Base-by-base conservation (phyloP, 2,888 invertebrate genomes). In the Choristoneura rosaceana region DNA sequence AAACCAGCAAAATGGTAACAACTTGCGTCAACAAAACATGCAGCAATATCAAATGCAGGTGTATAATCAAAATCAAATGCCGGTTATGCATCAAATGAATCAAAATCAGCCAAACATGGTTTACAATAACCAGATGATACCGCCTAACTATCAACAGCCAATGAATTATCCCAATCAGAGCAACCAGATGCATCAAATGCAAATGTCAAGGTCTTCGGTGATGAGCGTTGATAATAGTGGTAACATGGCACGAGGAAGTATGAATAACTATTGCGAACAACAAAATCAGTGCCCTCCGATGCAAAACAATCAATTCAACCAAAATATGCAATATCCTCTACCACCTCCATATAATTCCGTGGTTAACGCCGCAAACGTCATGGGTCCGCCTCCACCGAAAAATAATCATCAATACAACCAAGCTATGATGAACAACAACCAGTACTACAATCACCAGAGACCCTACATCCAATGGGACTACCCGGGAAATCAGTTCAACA, bases 211-310 rank as follows among this genome's bases (percentile, higher is more conserved):
- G 73, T 93, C 93, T 3, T 94, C 94, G 0, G 82, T 91, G 64
- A 94, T 94, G 94, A 94, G 94, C 71, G 93, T 93, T 0, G 93
- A 94, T 73, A 93, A 90, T 77, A 93, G 91, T 71, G 91, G 90
- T 0, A 92, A 90, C 71, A 90, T 92, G 88, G 87, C 83, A 74
- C 82, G 93, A 73, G 92, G 92, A 0, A 84, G 85, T 0, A 87
- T 93, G 83, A 91, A 89, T 74, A 90, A 86, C 74, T 93, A 90
- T 70, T 91, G 91, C 61, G 93, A 92, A 63, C 90, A 88, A 58
- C 87, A 86, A 62, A 88, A 81, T 69, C 82, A 84, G 47, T 84
- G 85, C 65, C 85, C 86, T 10, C 87, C 84, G 0, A 84, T 84
- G 65, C 90, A 89, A 71, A 89, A 86, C 65, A 75, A 79, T 10